phyloP scores from a whole-genome alignment of 1,140 invertebrate genomes.

The Drosophila parabipectinata region DNA sequence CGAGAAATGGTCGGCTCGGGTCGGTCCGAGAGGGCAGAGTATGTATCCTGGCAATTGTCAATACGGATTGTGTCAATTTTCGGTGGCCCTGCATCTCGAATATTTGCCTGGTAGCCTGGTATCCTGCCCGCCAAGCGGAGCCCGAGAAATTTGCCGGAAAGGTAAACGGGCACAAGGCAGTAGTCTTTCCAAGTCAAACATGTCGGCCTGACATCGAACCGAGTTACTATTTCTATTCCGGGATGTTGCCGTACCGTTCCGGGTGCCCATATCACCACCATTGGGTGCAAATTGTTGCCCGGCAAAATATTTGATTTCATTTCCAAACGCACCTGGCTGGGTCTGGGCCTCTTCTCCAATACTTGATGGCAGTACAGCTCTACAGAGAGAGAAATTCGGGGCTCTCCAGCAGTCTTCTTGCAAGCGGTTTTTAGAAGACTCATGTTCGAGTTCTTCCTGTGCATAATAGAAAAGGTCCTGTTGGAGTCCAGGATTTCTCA shows the following conservation, averaged over 20 bases:
- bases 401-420: no score
- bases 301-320: slow-evolving; percentile 76
- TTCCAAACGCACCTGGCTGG: slow-evolving; percentile 52
- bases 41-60: slow-evolving; percentile 24
- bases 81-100: neutral
- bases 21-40: neutral
- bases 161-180: neutral
- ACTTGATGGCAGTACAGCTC: neutral
- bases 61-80: slow-evolving; percentile 28
- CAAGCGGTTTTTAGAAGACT: neutral
- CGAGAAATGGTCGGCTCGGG: neutral
- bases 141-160: neutral
- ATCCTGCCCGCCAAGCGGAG: neutral
- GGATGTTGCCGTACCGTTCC: neutral
- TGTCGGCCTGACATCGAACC: slow-evolving; percentile 37
- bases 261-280: neutral
- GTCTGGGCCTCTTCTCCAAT: slow-evolving; percentile 24
- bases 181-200: slow-evolving; percentile 39
- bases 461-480: neutral
- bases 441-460: neutral
- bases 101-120: neutral
- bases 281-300: slow-evolving; percentile 63
- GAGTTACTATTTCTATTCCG: slow-evolving; percentile 1
- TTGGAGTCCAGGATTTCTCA: slow-evolving; percentile 24
- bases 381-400: slow-evolving; percentile 7